Base-by-base conservation (phyloP, 1,140 invertebrate species). In the Hyposmocoma kahamanoa region DNA sequence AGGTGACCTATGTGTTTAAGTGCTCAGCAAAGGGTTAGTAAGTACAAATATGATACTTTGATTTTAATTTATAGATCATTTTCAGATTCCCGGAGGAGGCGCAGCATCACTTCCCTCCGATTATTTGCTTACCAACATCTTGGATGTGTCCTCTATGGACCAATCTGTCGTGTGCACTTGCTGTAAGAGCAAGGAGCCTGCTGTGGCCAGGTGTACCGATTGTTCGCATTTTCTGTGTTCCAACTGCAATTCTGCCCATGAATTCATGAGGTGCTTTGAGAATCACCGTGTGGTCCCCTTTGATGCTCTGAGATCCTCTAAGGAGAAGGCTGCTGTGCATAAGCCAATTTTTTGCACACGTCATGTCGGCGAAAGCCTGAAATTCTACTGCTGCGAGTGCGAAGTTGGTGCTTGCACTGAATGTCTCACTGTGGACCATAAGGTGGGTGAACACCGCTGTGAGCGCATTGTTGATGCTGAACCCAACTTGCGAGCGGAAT, bases 211-310 rank as follows among this genome's bases (percentile, higher is more conserved):
- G 48, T 98, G 97, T 84, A 93, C 92, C 54, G 95, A 97, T 75
- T 98, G 96, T 84, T 95, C 95, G 60, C 97, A 96, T 86, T 95
- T 97, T 72, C 88, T 98, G 11, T 98, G 97, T 86, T 91, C 92
- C 17, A 95, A 96, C 74, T 98, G 97, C 86, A 95, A 97, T 56
- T 95, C 94, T 20, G 97, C 96, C 38, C 97, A 98, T 84, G 93
- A 96, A 75, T 94, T 93, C 62, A 98, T 98, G 96, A 89, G 95
- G 38, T 97, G 96, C 83, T 97, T 97, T 80, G 96, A 97, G 81
- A 95, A 94, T 63, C 96, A 98, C 63, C 89, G 94, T 72, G 95
- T 97, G 13, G 90, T 97, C 32, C 91, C 92, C 17, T 94, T 97
- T 75, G 95, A 97, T 67, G 94, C 96, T 51, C 88, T 97, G 61